phyloP scores from a whole-genome alignment of 2,797 vertebrate genomes.

The Epinephelus coioides region DNA sequence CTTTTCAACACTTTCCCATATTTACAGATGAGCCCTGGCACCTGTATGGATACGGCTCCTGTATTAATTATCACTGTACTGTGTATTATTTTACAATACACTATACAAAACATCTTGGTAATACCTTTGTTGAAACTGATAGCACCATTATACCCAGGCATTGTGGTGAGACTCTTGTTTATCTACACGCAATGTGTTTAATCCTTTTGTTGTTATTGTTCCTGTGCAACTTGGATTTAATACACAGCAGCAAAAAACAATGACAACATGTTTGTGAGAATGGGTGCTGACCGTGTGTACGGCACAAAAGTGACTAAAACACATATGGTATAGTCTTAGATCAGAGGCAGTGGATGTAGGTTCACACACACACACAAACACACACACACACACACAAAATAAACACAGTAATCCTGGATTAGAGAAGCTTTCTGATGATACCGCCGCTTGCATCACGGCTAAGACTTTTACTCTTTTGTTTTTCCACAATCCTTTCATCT shows the following conservation, averaged over 20 bases:
- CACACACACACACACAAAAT: slow-evolving; percentile 52
- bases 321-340: slow-evolving; percentile 69
- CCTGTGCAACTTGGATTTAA: slow-evolving; percentile 38
- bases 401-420: slow-evolving; percentile 84
- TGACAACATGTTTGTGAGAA: slow-evolving; percentile 75
- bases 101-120: slow-evolving; percentile 13
- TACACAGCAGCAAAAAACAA: slow-evolving; percentile 53
- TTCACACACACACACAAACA: neutral
- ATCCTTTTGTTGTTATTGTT: slow-evolving; percentile 74
- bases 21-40: neutral
- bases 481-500: slow-evolving; percentile 75
- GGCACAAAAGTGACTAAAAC: slow-evolving; percentile 53
- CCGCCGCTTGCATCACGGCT: slow-evolving; percentile 69
- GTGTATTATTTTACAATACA: slow-evolving; percentile 27
- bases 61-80: neutral
- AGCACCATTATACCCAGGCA: slow-evolving; percentile 20
- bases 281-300: slow-evolving; percentile 40
- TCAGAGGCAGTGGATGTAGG: slow-evolving; percentile 55
- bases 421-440: slow-evolving; percentile 78
- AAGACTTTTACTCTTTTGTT: slow-evolving; percentile 81
- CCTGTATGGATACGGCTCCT: neutral
- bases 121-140: slow-evolving; percentile 41
- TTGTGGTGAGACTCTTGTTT: slow-evolving; percentile 42
- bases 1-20: neutral
- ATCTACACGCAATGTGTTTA: slow-evolving; percentile 50